Percentiles rank a stretch among this genome's conserved stretches.
These are phyloP conservation scores for Thaumatotibia leucotreta DNA, from an alignment of 1,140 invertebrate species.

Conservation along the genomic window DNA sequence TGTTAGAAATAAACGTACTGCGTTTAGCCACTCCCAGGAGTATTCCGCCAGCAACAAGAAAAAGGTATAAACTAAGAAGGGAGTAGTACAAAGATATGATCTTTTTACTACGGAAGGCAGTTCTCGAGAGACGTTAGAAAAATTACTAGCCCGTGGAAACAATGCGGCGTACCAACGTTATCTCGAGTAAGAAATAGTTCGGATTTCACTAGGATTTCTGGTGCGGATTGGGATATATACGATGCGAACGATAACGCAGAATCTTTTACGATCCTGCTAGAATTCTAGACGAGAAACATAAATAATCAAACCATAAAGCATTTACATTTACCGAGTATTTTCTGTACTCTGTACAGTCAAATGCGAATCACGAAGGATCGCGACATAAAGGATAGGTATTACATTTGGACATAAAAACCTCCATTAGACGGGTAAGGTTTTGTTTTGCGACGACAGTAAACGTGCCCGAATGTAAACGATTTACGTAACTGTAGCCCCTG, in stretches of 20 bases:
- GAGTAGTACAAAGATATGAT: not conserved
- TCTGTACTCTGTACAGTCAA: not conserved
- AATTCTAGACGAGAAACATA: not conserved
- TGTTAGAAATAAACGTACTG: slow-evolving; percentile 1
- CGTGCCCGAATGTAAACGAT: slow-evolving; percentile 34
- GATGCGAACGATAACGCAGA: not conserved
- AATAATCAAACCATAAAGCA: not conserved
- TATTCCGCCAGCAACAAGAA: not conserved
- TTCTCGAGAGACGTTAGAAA: not conserved
- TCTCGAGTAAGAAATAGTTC: slow-evolving; percentile 1
- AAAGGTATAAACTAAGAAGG: not conserved
- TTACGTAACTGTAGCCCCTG: slow-evolving; percentile 40
- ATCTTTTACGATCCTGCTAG: not conserved
- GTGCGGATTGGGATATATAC: not conserved
- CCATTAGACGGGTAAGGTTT: slow-evolving; percentile 14
- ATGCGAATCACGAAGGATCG: not conserved
- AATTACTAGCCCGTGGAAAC: not conserved
- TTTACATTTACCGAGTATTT: not conserved
- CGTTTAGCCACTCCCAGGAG: slow-evolving; percentile 4
- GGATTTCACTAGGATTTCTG: not conserved
- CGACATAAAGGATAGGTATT: not conserved
- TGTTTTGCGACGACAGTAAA: slow-evolving; percentile 34
- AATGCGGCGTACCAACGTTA: not conserved
- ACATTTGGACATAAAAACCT: not conserved
- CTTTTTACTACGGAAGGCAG: not conserved